Evolutionary conservation across 2,113 vertebrate genomes (phyloP).

Genomic region (Meriones unguiculatus): DNA sequence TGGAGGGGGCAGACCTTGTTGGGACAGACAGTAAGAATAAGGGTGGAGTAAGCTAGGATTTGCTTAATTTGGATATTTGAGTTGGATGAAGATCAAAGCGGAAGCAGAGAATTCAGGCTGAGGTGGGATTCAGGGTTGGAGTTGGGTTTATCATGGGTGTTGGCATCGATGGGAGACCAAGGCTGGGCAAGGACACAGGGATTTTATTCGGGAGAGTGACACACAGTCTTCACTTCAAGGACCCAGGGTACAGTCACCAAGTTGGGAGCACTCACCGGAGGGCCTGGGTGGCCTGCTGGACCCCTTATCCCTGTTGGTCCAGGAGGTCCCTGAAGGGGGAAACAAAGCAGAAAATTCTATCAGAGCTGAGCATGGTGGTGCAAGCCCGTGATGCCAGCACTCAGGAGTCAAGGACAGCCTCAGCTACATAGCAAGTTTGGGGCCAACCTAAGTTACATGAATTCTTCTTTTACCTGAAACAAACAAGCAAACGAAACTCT

Average conservation of each 20-base stretch:
- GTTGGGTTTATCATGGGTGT: background rate
- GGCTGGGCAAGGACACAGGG: too few species aligned
- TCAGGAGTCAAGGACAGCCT: too few species aligned
- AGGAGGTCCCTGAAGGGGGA: conserved; percentile 89
- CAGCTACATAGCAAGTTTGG: background rate
- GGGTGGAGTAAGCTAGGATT: too few species aligned
- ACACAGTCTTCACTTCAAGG: background rate
- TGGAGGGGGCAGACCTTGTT: background rate
- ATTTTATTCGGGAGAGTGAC: background rate
- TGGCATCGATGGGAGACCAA: fast-evolving
- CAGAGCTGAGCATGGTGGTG: background rate
- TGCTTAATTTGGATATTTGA: background rate
- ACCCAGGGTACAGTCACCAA: background rate
- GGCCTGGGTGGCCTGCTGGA: conserved; percentile 91
- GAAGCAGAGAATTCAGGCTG: background rate
- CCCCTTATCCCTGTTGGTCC: conserved; percentile 93
- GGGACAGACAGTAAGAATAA: background rate
- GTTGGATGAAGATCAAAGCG: background rate
- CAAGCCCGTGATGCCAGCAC: too few species aligned
- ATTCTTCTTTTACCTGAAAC: background rate
- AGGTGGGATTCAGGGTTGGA: background rate
- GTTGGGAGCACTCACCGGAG: conserved; percentile 85
- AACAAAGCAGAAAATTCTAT: background rate
- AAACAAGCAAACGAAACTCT: background rate
- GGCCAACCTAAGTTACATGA: background rate